Conservation (phyloP, 2,888 invertebrate genomes). For the Malthinus flaveolus region DNA sequence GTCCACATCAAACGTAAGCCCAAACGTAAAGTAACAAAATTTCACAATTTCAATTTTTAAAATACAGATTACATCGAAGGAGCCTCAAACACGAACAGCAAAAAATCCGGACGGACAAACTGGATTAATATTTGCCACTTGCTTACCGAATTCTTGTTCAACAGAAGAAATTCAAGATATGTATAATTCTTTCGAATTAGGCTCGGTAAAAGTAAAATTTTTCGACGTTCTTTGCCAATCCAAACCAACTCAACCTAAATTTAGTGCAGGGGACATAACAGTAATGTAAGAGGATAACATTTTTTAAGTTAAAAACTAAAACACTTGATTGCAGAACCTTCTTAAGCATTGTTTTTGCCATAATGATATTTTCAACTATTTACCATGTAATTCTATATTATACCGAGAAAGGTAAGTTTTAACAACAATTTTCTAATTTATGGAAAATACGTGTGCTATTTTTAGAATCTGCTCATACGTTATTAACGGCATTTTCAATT, state of each 20-base stretch:
- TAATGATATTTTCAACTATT: conserved; percentile 29
- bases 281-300: conserved; percentile 3
- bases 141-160: conserved; percentile 22
- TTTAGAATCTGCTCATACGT: conserved; percentile 26
- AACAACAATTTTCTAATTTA: not conserved
- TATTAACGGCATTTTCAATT: conserved; percentile 49
- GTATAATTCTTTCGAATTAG: not conserved
- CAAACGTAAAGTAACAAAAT: too few species aligned
- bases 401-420: conserved; percentile 26
- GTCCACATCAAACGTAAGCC: too few species aligned
- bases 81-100: not conserved
- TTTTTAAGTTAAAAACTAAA: not conserved
- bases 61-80: too few species aligned
- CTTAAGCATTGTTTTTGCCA: conserved; percentile 12
- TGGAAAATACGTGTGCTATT: not conserved
- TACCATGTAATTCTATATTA: conserved; percentile 31
- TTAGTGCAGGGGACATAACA: conserved; percentile 11
- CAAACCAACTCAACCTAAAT: conserved; percentile 2
- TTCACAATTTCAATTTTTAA: conserved; percentile 37
- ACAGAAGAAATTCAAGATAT: conserved; percentile 7
- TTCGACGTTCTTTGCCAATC: not conserved
- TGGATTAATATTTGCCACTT: conserved; percentile 13
- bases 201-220: not conserved
- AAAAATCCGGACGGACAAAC: not conserved
- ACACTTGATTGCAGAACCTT: conserved; percentile 4